Evolutionary conservation across 2,797 vertebrate species (phyloP).

Genomic region (Rhincodon typus): DNA sequence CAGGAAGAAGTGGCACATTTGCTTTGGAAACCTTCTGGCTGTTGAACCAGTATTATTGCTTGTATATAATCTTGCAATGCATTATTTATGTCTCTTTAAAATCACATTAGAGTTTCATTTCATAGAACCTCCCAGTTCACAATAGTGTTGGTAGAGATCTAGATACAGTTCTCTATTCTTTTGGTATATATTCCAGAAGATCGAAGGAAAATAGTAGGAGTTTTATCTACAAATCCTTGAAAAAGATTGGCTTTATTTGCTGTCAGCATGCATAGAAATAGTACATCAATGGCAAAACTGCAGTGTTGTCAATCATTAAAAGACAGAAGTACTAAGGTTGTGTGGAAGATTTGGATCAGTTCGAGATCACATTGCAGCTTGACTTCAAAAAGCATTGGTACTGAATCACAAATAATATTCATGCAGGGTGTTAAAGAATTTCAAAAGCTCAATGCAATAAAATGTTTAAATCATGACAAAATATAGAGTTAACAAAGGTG

Average conservation of each 20-base stretch:
- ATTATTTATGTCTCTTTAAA: neutral
- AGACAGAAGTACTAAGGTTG: neutral
- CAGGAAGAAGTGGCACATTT: neutral
- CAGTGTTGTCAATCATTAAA: neutral
- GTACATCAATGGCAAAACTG: neutral
- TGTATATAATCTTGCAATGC: neutral
- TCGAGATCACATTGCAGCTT: slow-evolving; percentile 1
- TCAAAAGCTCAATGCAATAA: neutral
- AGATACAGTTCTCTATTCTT: neutral
- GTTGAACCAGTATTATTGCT: neutral
- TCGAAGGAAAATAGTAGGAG: neutral
- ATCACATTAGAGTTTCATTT: neutral
- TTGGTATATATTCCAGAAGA: neutral
- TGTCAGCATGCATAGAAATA: neutral
- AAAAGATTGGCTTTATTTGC: slow-evolving; percentile 17
- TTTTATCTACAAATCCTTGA: slow-evolving; percentile 4
- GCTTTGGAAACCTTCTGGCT: neutral
- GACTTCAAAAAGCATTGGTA: neutral
- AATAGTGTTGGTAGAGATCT: neutral
- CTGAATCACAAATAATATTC: slow-evolving; percentile 25
- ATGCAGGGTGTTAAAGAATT: neutral
- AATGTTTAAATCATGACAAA: neutral
- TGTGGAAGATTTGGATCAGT: slow-evolving; percentile 4
- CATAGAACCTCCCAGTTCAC: neutral
- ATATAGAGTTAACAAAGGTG: neutral